Conservation (phyloP, 2,113 vertebrate genomes). For the Serilophus lunatus region DNA sequence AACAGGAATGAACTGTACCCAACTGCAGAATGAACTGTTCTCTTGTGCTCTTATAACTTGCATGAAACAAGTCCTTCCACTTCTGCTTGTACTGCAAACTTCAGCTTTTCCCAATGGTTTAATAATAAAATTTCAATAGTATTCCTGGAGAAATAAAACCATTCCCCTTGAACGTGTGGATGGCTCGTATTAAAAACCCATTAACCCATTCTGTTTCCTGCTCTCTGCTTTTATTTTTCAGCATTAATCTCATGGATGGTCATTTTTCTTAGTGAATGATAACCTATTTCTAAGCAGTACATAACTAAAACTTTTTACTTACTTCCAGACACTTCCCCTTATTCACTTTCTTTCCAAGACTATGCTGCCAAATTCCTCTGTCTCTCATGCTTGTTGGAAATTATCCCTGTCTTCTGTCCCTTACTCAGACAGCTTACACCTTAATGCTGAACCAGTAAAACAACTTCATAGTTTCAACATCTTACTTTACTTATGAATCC, state of each 20-base stretch:
- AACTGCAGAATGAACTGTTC: too few species aligned
- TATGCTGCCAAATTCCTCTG: not conserved
- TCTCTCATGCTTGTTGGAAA: not conserved
- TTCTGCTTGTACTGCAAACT: too few species aligned
- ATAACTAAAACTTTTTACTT: not conserved
- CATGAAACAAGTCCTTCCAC: too few species aligned
- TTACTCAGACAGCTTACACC: not conserved
- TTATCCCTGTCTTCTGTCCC: not conserved
- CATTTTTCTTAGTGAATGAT: not conserved
- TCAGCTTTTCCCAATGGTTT: not conserved
- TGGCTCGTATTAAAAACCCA: not conserved
- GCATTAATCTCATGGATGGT: not conserved
- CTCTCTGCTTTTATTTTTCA: not conserved
- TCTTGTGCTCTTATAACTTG: too few species aligned
- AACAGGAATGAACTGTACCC: too few species aligned
- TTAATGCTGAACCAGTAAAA: not conserved
- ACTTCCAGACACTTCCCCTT: not conserved
- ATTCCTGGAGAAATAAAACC: not conserved
- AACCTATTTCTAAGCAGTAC: not conserved
- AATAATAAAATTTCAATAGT: not conserved
- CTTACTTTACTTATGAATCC: not conserved
- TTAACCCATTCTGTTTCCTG: not conserved
- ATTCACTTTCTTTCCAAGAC: not conserved
- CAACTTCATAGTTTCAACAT: not conserved
- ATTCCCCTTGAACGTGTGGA: not conserved